A percentile compares a stretch with the other conserved stretches of the same genome.
phyloP scores from a whole-genome alignment of 2,113 vertebrate genomes.

The Micronisus gabar region DNA sequence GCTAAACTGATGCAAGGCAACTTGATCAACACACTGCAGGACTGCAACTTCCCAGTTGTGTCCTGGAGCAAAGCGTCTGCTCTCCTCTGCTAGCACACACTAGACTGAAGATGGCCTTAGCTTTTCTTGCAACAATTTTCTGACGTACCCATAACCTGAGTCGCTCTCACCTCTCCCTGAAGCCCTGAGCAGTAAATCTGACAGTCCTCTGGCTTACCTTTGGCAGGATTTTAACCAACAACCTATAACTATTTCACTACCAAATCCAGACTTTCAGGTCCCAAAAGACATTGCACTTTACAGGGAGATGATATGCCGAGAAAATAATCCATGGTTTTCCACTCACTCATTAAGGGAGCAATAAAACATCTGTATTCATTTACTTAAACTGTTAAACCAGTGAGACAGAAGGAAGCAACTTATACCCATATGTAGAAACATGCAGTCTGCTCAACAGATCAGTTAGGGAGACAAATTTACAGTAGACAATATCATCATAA shows the following conservation, averaged over 20 bases:
- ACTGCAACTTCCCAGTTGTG: background rate
- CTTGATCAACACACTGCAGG: background rate
- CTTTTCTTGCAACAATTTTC: background rate
- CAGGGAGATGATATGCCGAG: background rate
- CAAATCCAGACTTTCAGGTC: background rate
- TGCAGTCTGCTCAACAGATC: background rate
- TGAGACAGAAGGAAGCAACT: background rate
- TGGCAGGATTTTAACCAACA: background rate
- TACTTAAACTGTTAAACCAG: background rate
- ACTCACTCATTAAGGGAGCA: background rate
- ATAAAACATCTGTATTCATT: conserved; percentile 28
- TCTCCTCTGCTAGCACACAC: accelerated
- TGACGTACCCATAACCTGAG: background rate
- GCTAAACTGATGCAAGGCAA: background rate
- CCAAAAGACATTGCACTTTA: background rate
- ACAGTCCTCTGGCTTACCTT: background rate
- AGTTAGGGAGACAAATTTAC: background rate
- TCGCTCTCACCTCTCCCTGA: background rate
- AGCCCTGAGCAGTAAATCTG: background rate
- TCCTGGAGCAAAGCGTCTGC: background rate
- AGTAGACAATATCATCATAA: background rate
- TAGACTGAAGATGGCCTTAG: background rate
- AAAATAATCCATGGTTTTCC: background rate
- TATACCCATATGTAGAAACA: background rate
- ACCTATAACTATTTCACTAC: background rate